phyloP scores from a whole-genome alignment of 2,797 vertebrate genomes.

The Tenualosa ilisha region DNA sequence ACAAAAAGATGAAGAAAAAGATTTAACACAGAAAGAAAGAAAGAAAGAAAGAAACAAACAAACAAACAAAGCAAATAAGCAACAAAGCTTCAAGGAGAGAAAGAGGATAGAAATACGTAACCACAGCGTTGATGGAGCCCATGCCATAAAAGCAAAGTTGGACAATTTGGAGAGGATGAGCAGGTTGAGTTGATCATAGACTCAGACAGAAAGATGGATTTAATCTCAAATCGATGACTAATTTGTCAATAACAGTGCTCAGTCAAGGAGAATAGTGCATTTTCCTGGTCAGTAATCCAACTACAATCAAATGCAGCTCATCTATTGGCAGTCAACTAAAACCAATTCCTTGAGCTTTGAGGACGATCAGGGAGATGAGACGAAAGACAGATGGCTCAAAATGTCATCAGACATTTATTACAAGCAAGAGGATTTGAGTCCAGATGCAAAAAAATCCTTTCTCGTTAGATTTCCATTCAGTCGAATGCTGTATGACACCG shows the following conservation, averaged over 20 bases:
- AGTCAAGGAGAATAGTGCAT: background rate
- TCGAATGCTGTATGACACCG: background rate
- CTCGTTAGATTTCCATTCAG: background rate
- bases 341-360: background rate
- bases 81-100: background rate
- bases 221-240: too few relatives aligned
- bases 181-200: background rate
- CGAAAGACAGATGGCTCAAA: background rate
- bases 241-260: background rate
- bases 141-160: background rate
- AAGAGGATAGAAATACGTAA: too few relatives aligned
- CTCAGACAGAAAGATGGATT: background rate
- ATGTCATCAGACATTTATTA: slow-evolving; percentile 9
- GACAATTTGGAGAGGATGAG: background rate
- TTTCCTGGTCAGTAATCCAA: background rate
- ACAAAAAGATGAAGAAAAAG: too few relatives aligned
- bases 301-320: background rate
- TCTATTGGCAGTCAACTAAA: background rate
- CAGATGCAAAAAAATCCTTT: background rate
- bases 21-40: background rate
- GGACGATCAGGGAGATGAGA: background rate
- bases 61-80: background rate
- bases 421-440: background rate
- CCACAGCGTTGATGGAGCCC: background rate
- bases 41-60: background rate